Evolutionary conservation across 2,113 vertebrate genomes (phyloP).

Genomic region (Pterocles gutturalis): DNA sequence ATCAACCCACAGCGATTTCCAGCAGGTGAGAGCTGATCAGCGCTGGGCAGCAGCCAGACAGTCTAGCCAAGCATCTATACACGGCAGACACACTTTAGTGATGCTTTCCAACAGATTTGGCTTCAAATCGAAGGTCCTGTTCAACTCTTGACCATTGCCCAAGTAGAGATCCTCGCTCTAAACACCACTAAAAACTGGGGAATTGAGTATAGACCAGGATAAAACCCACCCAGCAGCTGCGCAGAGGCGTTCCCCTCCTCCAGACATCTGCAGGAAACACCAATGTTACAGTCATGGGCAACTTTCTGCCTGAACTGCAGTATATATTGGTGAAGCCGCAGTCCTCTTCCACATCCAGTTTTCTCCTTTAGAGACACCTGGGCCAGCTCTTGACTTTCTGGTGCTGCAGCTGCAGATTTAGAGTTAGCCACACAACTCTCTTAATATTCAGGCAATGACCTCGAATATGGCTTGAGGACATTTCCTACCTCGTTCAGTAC

Average conservation of each 20-base stretch:
- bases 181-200: not conserved
- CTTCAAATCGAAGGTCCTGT: not conserved
- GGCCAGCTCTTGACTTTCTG: not conserved
- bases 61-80: not conserved
- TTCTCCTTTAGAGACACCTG: not conserved
- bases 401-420: not conserved
- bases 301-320: not conserved
- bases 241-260: not conserved
- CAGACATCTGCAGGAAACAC: not conserved
- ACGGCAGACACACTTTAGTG: not conserved
- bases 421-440: not conserved
- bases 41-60: not conserved
- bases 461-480: fast-evolving
- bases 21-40: not conserved
- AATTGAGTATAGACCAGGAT: not conserved
- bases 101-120: not conserved
- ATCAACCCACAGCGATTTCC: not conserved
- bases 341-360: not conserved
- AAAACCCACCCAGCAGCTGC: not conserved
- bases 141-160: not conserved
- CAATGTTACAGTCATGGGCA: fast-evolving
- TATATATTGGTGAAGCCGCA: not conserved
- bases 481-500: not conserved
- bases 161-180: not conserved
- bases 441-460: not conserved